A percentile compares a stretch with the other conserved stretches of the same genome.
Conservation (phyloP, 1,140 invertebrate species). For the Samia ricini region DNA sequence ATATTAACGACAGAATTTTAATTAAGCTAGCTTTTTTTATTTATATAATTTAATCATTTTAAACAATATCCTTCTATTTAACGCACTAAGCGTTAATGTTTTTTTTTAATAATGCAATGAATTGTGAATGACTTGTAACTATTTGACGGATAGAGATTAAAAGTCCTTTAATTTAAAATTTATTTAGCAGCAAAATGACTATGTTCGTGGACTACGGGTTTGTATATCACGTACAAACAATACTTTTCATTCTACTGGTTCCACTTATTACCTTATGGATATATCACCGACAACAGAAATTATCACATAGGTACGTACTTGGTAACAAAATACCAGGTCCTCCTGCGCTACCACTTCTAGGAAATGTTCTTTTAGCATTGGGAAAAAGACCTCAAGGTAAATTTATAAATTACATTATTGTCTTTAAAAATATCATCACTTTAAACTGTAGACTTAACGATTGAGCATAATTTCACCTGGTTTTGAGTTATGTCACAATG, state of each 20-base stretch:
- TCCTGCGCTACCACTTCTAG: conserved; percentile 77
- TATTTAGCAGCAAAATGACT: conserved; percentile 39
- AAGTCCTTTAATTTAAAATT: too few species aligned
- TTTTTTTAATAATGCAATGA: too few species aligned
- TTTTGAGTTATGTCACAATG: too few species aligned
- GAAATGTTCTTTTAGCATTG: conserved; percentile 77
- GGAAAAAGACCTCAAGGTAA: conserved; percentile 76
- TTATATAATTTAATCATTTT: too few species aligned
- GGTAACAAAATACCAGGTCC: conserved; percentile 77
- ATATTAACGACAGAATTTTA: too few species aligned
- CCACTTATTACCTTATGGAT: conserved; percentile 47
- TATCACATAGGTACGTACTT: conserved; percentile 47
- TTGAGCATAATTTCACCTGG: too few species aligned
- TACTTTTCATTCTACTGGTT: conserved; percentile 50
- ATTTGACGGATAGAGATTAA: too few species aligned
- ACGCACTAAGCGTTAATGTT: too few species aligned
- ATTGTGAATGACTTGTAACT: too few species aligned
- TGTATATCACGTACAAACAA: conserved; percentile 27
- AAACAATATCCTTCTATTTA: too few species aligned
- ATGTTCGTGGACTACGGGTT: conserved; percentile 35
- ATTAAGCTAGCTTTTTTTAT: too few species aligned
- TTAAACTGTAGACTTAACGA: conserved; percentile 10
- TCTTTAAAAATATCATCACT: conserved; percentile 3
- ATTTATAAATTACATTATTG: conserved; percentile 4
- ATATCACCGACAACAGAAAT: conserved; percentile 56